phyloP scores from a whole-genome alignment of 2,797 vertebrate genomes.

The Sardinella longiceps region DNA sequence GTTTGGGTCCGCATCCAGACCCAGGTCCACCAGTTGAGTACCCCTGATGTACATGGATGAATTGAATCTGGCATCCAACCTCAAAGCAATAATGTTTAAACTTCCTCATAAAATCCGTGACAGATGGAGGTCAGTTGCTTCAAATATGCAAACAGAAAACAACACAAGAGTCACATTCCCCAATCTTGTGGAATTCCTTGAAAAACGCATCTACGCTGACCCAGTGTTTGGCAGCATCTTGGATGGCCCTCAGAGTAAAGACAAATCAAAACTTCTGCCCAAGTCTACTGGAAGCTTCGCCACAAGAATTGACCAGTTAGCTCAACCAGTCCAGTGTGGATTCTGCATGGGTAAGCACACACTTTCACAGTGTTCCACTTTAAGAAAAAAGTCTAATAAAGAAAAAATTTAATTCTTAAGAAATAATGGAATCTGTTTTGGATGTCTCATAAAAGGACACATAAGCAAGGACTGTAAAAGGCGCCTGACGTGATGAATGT shows the following conservation, averaged over 20 bases:
- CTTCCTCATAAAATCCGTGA: not conserved
- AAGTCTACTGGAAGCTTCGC: not conserved
- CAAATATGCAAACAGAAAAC: constrained; percentile 4
- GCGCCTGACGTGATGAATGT: not conserved
- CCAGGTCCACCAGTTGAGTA: too few relatives aligned
- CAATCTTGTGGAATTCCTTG: not conserved
- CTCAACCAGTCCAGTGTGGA: not conserved
- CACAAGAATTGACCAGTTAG: not conserved
- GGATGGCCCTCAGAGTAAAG: not conserved
- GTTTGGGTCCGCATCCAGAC: too few relatives aligned
- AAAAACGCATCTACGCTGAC: not conserved
- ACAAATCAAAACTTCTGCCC: not conserved
- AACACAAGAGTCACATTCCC: not conserved
- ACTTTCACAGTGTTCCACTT: not conserved
- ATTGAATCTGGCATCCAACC: not conserved
- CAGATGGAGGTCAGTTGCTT: constrained; percentile 17
- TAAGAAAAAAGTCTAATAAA: not conserved
- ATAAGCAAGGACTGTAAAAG: constrained; percentile 18
- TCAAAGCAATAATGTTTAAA: not conserved
- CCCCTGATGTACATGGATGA: constrained; percentile 11
- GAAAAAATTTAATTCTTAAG: constrained; percentile 3
- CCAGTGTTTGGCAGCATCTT: not conserved
- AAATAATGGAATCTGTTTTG: constrained; percentile 8
- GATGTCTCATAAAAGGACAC: constrained; percentile 15
- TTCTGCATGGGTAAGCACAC: not conserved